Evolutionary conservation across 2,797 vertebrate species (phyloP).

Genomic region (Bradypus variegatus): DNA sequence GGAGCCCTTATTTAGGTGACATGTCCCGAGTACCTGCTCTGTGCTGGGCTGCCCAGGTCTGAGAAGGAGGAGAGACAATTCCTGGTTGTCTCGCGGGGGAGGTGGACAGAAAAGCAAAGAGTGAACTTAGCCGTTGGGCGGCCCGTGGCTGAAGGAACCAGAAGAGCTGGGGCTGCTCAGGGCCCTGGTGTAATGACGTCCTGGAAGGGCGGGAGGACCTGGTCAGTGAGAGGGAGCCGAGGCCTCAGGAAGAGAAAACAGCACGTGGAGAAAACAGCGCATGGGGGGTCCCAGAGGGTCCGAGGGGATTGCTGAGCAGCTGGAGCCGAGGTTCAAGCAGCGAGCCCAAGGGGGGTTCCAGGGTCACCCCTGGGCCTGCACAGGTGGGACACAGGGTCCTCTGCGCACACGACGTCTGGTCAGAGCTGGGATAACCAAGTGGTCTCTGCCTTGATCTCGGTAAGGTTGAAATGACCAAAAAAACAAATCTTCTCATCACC

Average conservation of each 20-base stretch:
- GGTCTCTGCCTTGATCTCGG: background rate
- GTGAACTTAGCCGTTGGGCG: background rate
- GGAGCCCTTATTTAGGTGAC: background rate
- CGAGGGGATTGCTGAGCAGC: no score
- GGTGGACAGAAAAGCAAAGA: background rate
- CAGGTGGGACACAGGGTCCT: no score
- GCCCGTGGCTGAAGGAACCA: background rate
- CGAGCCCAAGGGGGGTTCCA: background rate
- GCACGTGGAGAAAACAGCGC: no score
- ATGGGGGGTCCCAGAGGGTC: no score
- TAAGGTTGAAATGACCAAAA: background rate
- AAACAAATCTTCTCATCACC: background rate
- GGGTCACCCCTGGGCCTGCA: background rate
- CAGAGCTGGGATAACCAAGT: background rate
- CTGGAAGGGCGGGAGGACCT: no score
- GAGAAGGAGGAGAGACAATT: background rate
- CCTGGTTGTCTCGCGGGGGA: background rate
- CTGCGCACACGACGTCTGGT: background rate
- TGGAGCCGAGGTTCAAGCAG: no score
- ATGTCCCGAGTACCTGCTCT: no score
- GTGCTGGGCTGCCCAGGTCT: background rate
- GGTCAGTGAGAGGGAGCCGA: no score
- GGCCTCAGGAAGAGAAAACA: no score
- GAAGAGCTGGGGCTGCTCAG: no score
- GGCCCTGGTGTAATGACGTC: background rate